These are phyloP conservation scores for Erebia aethiops DNA, from an alignment of 2,888 invertebrate species.

Conservation along the genomic window DNA sequence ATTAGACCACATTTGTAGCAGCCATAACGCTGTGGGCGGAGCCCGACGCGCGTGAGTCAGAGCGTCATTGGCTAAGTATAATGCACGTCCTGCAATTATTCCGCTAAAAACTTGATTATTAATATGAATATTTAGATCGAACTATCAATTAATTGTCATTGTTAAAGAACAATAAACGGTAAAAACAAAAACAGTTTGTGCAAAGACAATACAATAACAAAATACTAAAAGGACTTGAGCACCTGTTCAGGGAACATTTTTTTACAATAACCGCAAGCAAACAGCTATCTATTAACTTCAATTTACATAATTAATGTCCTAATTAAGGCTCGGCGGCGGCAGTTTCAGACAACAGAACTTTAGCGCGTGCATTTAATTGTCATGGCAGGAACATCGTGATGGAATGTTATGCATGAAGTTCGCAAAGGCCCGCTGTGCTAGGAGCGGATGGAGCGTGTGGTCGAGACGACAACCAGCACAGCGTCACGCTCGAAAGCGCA, in stretches of 20 bases:
- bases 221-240: not conserved
- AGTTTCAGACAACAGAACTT: constrained; percentile 45
- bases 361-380: constrained; percentile 51
- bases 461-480: constrained; percentile 13
- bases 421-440: constrained; percentile 18
- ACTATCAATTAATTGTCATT: constrained; percentile 33
- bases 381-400: constrained; percentile 45
- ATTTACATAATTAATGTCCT: constrained; percentile 27
- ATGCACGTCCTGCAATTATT: constrained; percentile 61
- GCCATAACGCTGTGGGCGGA: constrained; percentile 77
- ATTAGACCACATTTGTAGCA: constrained; percentile 67
- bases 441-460: constrained; percentile 22
- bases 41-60: constrained; percentile 52
- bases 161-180: not conserved
- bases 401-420: constrained; percentile 51
- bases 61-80: constrained; percentile 68
- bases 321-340: constrained; percentile 21
- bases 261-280: not conserved
- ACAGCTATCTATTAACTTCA: not conserved
- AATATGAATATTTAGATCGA: constrained; percentile 42
- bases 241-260: not conserved
- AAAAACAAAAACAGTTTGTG: not conserved
- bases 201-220: not conserved
- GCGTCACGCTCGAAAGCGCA: constrained; percentile 50
- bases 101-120: constrained; percentile 21